Evolutionary conservation across 2,797 vertebrate genomes (phyloP), one percentile per base, ranked within the genome.

Genomic region (Lagodon rhomboides): DNA sequence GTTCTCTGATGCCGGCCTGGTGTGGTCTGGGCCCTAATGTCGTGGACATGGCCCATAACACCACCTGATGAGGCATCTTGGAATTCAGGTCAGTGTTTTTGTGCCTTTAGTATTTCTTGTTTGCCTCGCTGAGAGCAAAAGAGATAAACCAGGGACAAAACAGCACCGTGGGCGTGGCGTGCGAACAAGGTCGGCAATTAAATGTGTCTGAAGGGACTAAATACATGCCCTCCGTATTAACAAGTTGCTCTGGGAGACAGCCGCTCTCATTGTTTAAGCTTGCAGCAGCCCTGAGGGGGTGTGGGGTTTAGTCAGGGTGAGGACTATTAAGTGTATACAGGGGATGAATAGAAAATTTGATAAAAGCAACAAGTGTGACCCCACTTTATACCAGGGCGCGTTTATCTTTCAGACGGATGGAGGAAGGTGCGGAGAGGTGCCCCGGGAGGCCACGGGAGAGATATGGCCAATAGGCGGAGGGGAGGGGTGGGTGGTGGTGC

Each of bases 321-420:
- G 70, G 77, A 74, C 69, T 85, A 69, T 90, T 81, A 71, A 47
- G 77, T 87, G 89, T 88, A 75, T 87, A 69, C 58, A 80, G 62
- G 63, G 54, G 69, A 80, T 93, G 88, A 93, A 91, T 87, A 72
- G 84, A 87, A 85, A 90, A 91, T 88, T 82, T 85, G 80, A 90
- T 89, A 89, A 93, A 93, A 91, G 90, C 90, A 92, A 92, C 89
- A 92, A 94, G 89, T 89, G 88, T 74, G 91, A 94, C 89, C 93
- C 88, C 79, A 85, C 90, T 93, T 94, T 95, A 90, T 93, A 93
- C 91, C 77, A 34, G 74, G 84, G 75, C 20, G 41, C 68, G n/a
- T 89, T 93, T 88, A 85, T 92, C 89, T 89, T 74, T 85, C 63
- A 73, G 78, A 66, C 80, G 80, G 79, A 88, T 68, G 80, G 88